Percentiles rank a stretch among this genome's conserved stretches.
phyloP scores from a whole-genome alignment of 2,888 invertebrate species.

The Dynastes hyllus region DNA sequence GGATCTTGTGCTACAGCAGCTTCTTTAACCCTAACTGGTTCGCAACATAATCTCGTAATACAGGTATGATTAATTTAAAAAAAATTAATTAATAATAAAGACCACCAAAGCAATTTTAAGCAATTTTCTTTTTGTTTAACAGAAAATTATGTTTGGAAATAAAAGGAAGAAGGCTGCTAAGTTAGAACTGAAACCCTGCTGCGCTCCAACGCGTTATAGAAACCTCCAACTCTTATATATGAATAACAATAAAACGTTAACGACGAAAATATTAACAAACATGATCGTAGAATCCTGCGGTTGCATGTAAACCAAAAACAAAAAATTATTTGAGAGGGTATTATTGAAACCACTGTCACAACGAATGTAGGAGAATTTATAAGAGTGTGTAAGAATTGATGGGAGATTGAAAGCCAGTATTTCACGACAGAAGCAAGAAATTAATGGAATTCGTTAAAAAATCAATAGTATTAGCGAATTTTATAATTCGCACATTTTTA shows the following conservation, averaged over 20 bases:
- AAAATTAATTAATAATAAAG: background rate
- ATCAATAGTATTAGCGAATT: conserved; percentile 32
- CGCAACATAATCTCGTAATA: conserved; percentile 82
- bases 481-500: conserved; percentile 8
- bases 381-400: background rate
- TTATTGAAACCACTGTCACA: background rate
- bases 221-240: conserved; percentile 86
- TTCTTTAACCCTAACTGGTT: conserved; percentile 78
- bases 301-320: conserved; percentile 78
- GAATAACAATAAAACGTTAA: conserved; percentile 85
- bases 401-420: conserved; percentile 26
- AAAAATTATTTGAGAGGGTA: background rate
- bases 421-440: conserved; percentile 1
- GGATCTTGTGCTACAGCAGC: conserved; percentile 86
- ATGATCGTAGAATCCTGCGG: conserved; percentile 95
- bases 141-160: conserved; percentile 82
- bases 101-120: conserved; percentile 5
- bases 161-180: conserved; percentile 65
- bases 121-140: conserved; percentile 66
- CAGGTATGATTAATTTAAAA: conserved; percentile 74
- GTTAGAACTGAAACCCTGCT: conserved; percentile 86
- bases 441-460: background rate
- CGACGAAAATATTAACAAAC: conserved; percentile 86
- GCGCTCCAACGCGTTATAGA: conserved; percentile 88
- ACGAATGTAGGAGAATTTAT: background rate